Evolutionary conservation across 2,113 vertebrate species (phyloP).

Genomic region (Rhabdornis inornatus): DNA sequence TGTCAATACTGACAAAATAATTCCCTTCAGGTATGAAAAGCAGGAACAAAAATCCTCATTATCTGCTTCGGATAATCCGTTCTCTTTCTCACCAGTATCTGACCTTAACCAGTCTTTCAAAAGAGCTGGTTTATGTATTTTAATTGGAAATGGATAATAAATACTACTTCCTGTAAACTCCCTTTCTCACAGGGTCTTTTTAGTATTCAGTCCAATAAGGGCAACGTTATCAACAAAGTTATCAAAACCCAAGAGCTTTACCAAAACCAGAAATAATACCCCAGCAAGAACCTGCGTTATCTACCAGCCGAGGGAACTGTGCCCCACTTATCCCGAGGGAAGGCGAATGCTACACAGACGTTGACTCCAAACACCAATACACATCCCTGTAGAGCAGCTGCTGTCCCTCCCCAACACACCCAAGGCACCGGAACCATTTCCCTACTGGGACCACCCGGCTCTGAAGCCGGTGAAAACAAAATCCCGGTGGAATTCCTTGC

Average conservation of each 20-base stretch:
- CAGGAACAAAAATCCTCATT: fast-evolving
- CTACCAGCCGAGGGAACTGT: fast-evolving
- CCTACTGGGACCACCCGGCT: too few relatives aligned
- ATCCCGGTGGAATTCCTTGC: fast-evolving
- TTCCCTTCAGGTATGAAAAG: neutral
- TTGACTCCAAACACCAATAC: neutral
- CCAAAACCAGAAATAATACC: neutral
- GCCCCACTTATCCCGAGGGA: neutral
- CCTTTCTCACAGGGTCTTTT: neutral
- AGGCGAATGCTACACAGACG: fast-evolving
- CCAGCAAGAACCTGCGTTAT: neutral
- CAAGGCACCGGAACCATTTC: neutral
- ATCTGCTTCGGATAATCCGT: neutral
- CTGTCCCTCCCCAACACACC: neutral
- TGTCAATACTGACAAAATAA: neutral
- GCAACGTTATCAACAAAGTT: neutral
- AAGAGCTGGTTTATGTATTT: neutral
- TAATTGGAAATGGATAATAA: neutral
- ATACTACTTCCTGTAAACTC: neutral
- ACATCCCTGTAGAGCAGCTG: fast-evolving
- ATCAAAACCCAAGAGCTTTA: neutral
- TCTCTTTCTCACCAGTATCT: neutral
- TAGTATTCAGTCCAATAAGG: neutral
- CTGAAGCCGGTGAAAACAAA: neutral
- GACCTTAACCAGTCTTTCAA: neutral